Conservation (phyloP, 2,797 vertebrate genomes). For the Sebastes diploproa region DNA sequence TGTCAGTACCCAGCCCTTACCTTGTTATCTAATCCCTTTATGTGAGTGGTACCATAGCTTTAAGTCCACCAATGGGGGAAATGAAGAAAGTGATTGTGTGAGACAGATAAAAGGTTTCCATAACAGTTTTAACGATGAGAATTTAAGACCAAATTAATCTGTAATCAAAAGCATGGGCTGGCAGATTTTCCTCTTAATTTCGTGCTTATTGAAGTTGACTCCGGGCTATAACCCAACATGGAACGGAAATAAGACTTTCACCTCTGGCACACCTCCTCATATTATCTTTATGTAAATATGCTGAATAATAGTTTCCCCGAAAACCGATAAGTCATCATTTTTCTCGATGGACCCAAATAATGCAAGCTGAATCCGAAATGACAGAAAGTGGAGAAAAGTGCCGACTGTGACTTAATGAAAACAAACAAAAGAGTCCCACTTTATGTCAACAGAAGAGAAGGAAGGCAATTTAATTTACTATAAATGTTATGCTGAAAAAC, state of each 20-base stretch:
- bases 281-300: slow-evolving; percentile 53
- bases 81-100: slow-evolving; percentile 19
- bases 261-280: slow-evolving; percentile 36
- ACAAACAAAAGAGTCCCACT: slow-evolving; percentile 43
- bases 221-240: slow-evolving; percentile 13
- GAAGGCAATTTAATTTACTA: slow-evolving; percentile 31
- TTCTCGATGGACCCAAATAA: slow-evolving; percentile 58
- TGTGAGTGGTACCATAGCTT: slow-evolving; percentile 13
- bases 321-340: slow-evolving; percentile 50
- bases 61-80: not conserved
- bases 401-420: slow-evolving; percentile 61
- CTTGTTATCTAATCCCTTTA: slow-evolving; percentile 14
- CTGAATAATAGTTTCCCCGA: slow-evolving; percentile 41
- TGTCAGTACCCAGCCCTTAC: not conserved
- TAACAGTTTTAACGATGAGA: slow-evolving; percentile 26
- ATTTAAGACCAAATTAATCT: slow-evolving; percentile 55
- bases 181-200: slow-evolving; percentile 32
- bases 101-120: not conserved
- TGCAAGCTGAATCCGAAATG: slow-evolving; percentile 56
- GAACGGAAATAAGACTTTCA: slow-evolving; percentile 36
- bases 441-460: slow-evolving; percentile 1
- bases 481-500: slow-evolving; percentile 21
- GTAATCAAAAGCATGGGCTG: slow-evolving; percentile 25
- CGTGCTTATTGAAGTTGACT: slow-evolving; percentile 48
- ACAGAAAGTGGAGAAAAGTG: slow-evolving; percentile 57